phyloP scores from a whole-genome alignment of 2,888 invertebrate species.

The Torymus texanus region DNA sequence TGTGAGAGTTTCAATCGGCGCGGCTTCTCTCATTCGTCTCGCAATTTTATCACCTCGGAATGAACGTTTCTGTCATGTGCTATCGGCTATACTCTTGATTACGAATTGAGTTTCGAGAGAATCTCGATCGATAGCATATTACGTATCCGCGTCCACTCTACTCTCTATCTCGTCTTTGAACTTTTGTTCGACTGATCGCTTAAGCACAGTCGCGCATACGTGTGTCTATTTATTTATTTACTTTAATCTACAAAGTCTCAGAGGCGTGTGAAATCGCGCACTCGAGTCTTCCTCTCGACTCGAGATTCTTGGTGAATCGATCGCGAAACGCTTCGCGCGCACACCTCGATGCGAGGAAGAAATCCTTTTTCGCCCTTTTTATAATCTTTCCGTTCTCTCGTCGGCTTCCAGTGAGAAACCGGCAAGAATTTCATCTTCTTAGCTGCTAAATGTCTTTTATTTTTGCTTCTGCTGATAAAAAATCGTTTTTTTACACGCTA shows the following conservation, averaged over 20 bases:
- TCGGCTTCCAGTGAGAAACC: not conserved
- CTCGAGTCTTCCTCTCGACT: not conserved
- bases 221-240: too few relatives aligned
- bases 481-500: slow-evolving; percentile 19
- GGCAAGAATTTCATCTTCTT: slow-evolving; percentile 5
- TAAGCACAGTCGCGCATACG: not conserved
- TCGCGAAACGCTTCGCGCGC: slow-evolving; percentile 6
- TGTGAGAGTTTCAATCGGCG: not conserved
- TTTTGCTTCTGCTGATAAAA: slow-evolving; percentile 24
- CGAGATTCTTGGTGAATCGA: slow-evolving; percentile 27
- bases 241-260: slow-evolving; percentile 23
- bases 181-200: not conserved
- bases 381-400: not conserved
- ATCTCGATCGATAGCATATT: slow-evolving; percentile 5
- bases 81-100: slow-evolving; percentile 1
- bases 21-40: not conserved
- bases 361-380: slow-evolving; percentile 4
- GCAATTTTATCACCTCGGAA: slow-evolving; percentile 7
- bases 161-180: not conserved
- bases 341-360: slow-evolving; percentile 35
- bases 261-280: not conserved
- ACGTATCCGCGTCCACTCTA: not conserved
- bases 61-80: not conserved
- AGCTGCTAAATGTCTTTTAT: not conserved
- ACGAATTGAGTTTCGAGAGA: not conserved